A percentile compares a stretch with the other conserved stretches of the same genome.
phyloP scores from a whole-genome alignment of 1,140 invertebrate species.

The Cotesia typhae region DNA sequence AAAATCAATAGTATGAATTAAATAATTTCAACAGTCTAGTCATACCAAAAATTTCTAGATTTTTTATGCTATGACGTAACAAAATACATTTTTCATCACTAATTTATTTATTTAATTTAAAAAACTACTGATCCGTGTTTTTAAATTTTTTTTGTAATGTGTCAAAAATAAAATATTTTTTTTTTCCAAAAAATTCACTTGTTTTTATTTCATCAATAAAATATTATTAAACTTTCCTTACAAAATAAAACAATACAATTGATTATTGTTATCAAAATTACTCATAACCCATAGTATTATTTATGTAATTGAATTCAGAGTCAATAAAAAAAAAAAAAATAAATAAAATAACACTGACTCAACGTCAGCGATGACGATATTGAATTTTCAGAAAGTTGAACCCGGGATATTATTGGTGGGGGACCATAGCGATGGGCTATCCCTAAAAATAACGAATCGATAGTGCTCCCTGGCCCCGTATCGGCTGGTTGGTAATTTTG shows the following conservation, averaged over 20 bases:
- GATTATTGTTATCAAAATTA: too few species aligned
- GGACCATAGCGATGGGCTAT: constrained; percentile 45
- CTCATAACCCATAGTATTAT: background rate
- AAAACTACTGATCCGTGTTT: too few species aligned
- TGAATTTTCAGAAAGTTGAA: constrained; percentile 42
- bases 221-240: background rate
- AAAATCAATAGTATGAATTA: too few species aligned
- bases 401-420: constrained; percentile 44
- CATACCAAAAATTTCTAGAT: too few species aligned
- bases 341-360: background rate
- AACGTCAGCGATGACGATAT: constrained; percentile 35
- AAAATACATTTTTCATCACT: too few species aligned
- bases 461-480: constrained; percentile 50
- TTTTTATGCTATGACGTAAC: too few species aligned
- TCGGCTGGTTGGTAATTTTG: constrained; percentile 42
- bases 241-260: background rate
- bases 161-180: too few species aligned
- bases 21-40: too few species aligned
- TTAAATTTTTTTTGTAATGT: too few species aligned
- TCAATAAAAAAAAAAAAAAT: background rate
- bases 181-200: too few species aligned
- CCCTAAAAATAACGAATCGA: constrained; percentile 60
- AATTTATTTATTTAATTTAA: too few species aligned
- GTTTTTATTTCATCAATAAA: background rate
- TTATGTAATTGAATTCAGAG: background rate